Conservation (phyloP, 2,888 invertebrate species). For the Crossocerus cetratus region DNA sequence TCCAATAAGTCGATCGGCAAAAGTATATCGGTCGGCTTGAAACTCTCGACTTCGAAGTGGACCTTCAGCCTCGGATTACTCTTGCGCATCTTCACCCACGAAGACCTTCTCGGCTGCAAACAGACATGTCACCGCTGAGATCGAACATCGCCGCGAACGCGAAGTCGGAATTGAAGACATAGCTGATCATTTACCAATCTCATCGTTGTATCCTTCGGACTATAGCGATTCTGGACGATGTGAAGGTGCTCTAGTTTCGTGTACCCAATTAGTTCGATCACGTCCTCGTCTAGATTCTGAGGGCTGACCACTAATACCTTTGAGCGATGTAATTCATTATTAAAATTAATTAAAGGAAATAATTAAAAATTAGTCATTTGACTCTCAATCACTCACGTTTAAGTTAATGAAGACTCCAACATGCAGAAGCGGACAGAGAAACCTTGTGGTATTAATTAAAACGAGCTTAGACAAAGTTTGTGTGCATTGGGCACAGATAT, state of each 20-base stretch:
- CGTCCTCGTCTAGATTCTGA: conserved; percentile 87
- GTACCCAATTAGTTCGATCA: conserved; percentile 83
- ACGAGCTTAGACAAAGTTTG: conserved; percentile 81
- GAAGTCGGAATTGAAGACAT: not conserved
- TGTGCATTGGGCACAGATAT: conserved; percentile 83
- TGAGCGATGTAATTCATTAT: too few relatives aligned
- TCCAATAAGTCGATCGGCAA: conserved; percentile 77
- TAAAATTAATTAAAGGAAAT: not conserved
- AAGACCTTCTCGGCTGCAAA: conserved; percentile 67
- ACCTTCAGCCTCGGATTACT: conserved; percentile 83
- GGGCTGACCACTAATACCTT: conserved; percentile 83
- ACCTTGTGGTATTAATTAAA: conserved; percentile 86
- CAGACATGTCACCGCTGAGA: too few relatives aligned
- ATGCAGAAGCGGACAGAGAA: conserved; percentile 84
- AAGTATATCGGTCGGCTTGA: conserved; percentile 80
- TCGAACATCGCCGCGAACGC: too few relatives aligned
- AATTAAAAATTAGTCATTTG: not conserved
- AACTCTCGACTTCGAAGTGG: conserved; percentile 83
- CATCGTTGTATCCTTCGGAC: conserved; percentile 79
- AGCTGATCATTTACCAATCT: conserved; percentile 75
- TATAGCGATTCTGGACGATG: conserved; percentile 85
- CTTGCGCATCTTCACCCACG: conserved; percentile 79
- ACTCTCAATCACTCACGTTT: conserved; percentile 76
- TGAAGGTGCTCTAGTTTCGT: conserved; percentile 83
- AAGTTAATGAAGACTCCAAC: conserved; percentile 87